These are phyloP conservation scores for Dendronephthya gigantea DNA, from an alignment of 64 coral and sea anemone species.

Conservation along the genomic window DNA sequence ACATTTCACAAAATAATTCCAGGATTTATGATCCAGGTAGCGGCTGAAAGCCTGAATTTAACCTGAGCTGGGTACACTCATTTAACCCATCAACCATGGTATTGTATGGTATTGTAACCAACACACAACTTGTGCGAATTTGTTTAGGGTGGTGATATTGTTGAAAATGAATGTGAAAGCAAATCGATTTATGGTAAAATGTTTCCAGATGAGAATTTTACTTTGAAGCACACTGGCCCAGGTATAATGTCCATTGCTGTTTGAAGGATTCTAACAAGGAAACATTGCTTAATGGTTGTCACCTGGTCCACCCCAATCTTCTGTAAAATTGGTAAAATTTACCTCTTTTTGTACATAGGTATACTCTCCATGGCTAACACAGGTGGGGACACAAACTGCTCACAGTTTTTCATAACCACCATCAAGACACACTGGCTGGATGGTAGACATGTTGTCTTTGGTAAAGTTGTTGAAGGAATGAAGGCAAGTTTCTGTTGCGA, in stretches of 20 bases:
- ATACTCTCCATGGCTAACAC: not conserved
- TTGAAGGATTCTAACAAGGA: no score
- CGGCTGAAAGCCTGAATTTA: no score
- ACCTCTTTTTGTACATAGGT: not conserved
- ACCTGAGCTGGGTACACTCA: no score
- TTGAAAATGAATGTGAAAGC: not conserved
- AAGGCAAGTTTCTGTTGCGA: no score
- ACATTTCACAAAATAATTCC: not conserved
- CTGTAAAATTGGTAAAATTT: no score
- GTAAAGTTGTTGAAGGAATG: not conserved
- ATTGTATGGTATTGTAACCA: no score
- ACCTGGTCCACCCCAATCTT: no score
- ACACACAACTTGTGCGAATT: not conserved
- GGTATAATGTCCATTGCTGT: not conserved
- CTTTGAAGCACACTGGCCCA: not conserved
- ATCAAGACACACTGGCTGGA: not conserved
- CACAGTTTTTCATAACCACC: not conserved
- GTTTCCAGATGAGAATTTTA: conserved; percentile 1
- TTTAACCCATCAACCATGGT: no score
- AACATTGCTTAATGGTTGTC: no score
- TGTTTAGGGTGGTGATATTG: not conserved
- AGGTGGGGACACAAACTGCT: not conserved
- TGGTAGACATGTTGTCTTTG: not conserved
- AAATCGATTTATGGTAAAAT: not conserved
- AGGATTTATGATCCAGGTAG: not conserved